Conservation (phyloP, 1,140 invertebrate genomes). For the Bombus waltoni region DNA sequence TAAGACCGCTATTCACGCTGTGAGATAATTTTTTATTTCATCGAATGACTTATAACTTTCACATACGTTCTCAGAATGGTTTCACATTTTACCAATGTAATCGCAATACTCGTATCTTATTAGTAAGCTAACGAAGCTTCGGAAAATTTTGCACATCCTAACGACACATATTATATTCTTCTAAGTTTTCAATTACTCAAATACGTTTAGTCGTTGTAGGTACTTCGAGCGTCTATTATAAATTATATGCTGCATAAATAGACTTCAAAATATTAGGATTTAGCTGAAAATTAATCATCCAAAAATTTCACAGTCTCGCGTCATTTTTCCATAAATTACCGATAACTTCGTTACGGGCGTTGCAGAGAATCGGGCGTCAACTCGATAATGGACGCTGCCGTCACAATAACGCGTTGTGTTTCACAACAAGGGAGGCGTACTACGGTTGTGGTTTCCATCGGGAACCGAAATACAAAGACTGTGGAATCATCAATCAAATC, state of each 20-base stretch:
- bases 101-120: too few relatives aligned
- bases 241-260: not conserved
- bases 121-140: too few relatives aligned
- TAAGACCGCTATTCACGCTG: too few relatives aligned
- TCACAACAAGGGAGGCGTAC: constrained; percentile 32
- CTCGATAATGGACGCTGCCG: constrained; percentile 15
- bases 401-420: constrained; percentile 33
- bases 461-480: constrained; percentile 71
- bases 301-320: not conserved
- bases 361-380: not conserved
- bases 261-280: not conserved
- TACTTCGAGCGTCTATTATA: not conserved
- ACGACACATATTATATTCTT: too few relatives aligned
- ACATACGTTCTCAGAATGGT: too few relatives aligned
- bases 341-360: not conserved
- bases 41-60: too few relatives aligned
- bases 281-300: not conserved
- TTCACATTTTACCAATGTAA: too few relatives aligned
- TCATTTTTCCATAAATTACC: constrained; percentile 24
- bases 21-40: too few relatives aligned
- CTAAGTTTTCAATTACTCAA: too few relatives aligned
- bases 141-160: too few relatives aligned
- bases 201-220: too few relatives aligned
- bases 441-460: constrained; percentile 50
- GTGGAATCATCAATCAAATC: constrained; percentile 77